Base-by-base conservation (phyloP, 2,113 vertebrate species). In the Halcyon senegalensis region DNA sequence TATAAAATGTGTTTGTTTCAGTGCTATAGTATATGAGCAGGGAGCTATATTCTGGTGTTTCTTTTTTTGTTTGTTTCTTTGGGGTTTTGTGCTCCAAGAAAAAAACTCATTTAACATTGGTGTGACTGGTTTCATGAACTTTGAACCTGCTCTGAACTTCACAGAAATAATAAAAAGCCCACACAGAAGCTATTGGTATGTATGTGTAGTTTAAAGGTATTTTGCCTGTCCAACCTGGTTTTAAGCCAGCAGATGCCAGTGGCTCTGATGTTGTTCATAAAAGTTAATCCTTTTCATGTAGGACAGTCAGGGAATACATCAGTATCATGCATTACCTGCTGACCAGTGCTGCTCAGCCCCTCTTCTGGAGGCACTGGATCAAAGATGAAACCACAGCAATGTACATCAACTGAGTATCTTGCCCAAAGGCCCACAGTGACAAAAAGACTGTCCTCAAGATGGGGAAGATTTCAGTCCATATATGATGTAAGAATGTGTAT, bases 1-100 rank as follows among this genome's bases (percentile, higher is more conserved):
- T 93, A 92, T 93, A 94, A 97, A 97, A 96, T 93, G 74, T 92
- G 50, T 95, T 96, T 95, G 92, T 89, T 97, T 96, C 93, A 69
- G 14, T 94, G 83, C 58, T 92, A 46, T 19, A 25, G 3, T 56
- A 44, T 89, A 89, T 0, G 3, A 84, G 68, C 20, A 92, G 35
- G 48, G 48, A 94, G 82, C 48, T 60, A 13, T 89, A 64, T 43
- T 83, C 50, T 76, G 50, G 12, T 77, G 53, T 56, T 79, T 77
- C 28, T 77, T 55, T 80, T 80, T 33, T 7, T 21, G 11, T 28
- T 27, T 6, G 4, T 41, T 35, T 23, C 2, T 20, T 72, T 30
- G 20, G 55, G n/a, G 58, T 78, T 68, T 85, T 15, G 21, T 30
- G 6, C 28, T 74, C 33, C 20, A 72, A 68, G 41, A 27, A 55